Evolutionary conservation across 2,797 vertebrate genomes (phyloP).

Genomic region (Coendou prehensilis): DNA sequence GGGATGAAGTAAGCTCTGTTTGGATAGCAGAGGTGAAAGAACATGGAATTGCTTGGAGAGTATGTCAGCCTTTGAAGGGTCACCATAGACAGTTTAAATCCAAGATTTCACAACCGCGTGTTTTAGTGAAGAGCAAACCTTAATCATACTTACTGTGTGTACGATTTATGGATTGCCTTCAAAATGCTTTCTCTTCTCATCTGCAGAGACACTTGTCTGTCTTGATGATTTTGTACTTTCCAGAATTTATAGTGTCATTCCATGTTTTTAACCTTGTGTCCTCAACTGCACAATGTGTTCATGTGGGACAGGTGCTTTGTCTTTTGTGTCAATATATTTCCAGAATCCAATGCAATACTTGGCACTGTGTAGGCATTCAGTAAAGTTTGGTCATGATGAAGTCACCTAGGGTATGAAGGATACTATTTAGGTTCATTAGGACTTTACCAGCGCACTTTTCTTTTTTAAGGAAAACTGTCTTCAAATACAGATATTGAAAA

Average conservation of each 20-base stretch:
- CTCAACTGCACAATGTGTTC: not conserved
- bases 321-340: conserved; percentile 32
- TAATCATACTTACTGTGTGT: not conserved
- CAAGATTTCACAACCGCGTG: not conserved
- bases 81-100: not conserved
- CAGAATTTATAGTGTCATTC: not conserved
- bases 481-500: conserved; percentile 34
- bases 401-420: not conserved
- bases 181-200: not conserved
- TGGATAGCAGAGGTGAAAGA: not conserved
- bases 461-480: conserved; percentile 1
- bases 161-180: not conserved
- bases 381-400: not conserved
- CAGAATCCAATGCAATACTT: not conserved
- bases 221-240: not conserved
- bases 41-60: not conserved
- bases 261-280: not conserved
- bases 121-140: not conserved
- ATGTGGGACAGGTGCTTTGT: not conserved
- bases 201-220: not conserved
- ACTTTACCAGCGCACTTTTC: not conserved
- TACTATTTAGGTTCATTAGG: not conserved
- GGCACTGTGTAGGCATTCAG: not conserved
- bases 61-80: not conserved
- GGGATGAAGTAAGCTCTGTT: not conserved